Evolutionary conservation across 2,113 vertebrate species (phyloP), one percentile per base, ranked within the genome.

Genomic region (Perognathus longimembris): DNA sequence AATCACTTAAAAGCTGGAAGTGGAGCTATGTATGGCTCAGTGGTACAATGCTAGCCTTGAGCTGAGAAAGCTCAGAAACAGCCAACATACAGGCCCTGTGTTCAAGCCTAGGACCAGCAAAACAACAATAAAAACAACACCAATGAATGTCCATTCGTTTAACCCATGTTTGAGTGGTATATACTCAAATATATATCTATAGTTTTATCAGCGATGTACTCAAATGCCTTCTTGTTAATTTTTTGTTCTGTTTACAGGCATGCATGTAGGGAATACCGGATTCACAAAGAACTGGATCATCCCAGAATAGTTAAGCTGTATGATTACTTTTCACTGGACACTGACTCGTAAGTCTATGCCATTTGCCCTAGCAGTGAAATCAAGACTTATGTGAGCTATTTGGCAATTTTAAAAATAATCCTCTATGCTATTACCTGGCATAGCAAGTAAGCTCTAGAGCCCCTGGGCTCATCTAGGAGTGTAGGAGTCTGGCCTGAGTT

Each of bases 271-370:
- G 99, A 99, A 98, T 99, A 99, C 98, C 99, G 99, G 98, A 99
- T 99, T 97, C 99, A 99, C 97, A 99, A 99, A 98, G 99, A 99
- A 97, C 98, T 99, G 97, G 99, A 99, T 98, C 99, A 99, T 93
- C 99, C 99, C 97, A 98, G 99, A 96, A 99, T 99, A 99, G 99
- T 99, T 97, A 99, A 99, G 97, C 98, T 99, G 8, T 99, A 99
- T 7, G 99, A 99, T 98, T 99, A 99, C 98, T 99, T 99, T 96
- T 99, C 99, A 79, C 98, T 99, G 95, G 99, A 99, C 97, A 99
- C 99, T 77, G 99, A 99, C 98, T 99, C 99, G 99, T 99, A 98
- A 99, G 99, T 99, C 9, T 88, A 0, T 78, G 3, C 78, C 64
- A 2, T 73, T 80, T 79, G 86, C 34, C 63, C 70, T 59, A 61